These are phyloP conservation scores for Pterocles orientalis DNA, from an alignment of 2,113 vertebrate species.

Conservation along the genomic window DNA sequence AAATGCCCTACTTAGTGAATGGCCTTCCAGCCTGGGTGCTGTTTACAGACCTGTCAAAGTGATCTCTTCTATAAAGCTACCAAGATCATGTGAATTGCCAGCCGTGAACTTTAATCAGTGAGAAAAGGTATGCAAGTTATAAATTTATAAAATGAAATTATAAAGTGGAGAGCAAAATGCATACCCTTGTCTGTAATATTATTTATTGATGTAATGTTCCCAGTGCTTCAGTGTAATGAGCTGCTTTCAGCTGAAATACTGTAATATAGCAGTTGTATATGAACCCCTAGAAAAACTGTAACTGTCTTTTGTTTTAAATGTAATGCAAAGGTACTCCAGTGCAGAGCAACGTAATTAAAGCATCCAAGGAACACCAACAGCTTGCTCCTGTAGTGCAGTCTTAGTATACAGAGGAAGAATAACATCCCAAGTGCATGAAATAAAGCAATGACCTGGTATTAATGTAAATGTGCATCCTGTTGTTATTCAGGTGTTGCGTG, in stretches of 20 bases:
- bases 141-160: neutral
- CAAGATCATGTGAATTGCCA: neutral
- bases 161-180: neutral
- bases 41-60: neutral
- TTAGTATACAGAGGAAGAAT: neutral
- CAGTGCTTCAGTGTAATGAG: neutral
- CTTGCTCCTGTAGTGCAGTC: neutral
- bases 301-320: neutral
- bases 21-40: neutral
- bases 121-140: neutral
- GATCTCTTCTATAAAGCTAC: neutral
- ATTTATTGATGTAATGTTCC: neutral
- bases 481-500: neutral
- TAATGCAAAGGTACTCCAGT: neutral
- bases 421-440: neutral
- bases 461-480: neutral
- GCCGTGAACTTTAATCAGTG: neutral
- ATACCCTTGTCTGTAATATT: neutral
- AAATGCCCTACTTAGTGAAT: neutral
- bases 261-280: neutral
- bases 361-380: neutral
- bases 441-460: neutral
- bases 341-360: neutral
- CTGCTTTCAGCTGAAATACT: neutral
- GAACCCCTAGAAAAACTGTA: neutral